Base-by-base conservation (phyloP, 2,797 vertebrate species). In the Neostethus bicornis region DNA sequence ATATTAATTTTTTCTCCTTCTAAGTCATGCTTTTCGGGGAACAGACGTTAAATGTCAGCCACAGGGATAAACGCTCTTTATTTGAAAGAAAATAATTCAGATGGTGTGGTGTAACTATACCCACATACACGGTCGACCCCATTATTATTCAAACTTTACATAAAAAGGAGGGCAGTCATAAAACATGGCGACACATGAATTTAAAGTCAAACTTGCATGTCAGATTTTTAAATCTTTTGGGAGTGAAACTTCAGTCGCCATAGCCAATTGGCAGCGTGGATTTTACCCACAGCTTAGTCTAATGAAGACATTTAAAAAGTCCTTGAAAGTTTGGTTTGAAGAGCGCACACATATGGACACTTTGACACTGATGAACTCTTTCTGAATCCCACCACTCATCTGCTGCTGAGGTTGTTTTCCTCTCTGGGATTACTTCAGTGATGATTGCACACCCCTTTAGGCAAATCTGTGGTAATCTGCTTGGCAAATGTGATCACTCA, bases 1-100 rank as follows among this genome's bases (percentile, higher is more conserved):
- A 80, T 83, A 84, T 86, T 77, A 69, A 86, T 80, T 81, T 61
- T 73, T 75, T 72, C 67, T 67, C 46, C 41, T 48, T 71, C 68
- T 69, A 64, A 82, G 78, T 82, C 66, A 57, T 58, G 69, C 24
- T 34, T 51, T 66, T 56, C 62, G 26, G 21, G 78, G 70, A 72
- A 71, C 45, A 61, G 58, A 64, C 51, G 70, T 75, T 67, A 43
- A 77, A 80, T 68, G 59, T 80, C 51, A 70, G 66, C 63, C 52
- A 50, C 51, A 71, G 57, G 13, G 44, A 56, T 63, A 64, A 66
- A 57, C 53, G 61, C 59, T 70, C 19, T 57, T 71, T 29, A 24
- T 51, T 63, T 52, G 24, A 66, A 61, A 50, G 54, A 41, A 60
- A 65, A 70, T 72, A 51, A 61, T 42, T 70, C 56, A 51, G 52